Evolutionary conservation across 1,140 invertebrate species (phyloP), one percentile per base, ranked within the genome.

Genomic region (Drosophila athabasca): DNA sequence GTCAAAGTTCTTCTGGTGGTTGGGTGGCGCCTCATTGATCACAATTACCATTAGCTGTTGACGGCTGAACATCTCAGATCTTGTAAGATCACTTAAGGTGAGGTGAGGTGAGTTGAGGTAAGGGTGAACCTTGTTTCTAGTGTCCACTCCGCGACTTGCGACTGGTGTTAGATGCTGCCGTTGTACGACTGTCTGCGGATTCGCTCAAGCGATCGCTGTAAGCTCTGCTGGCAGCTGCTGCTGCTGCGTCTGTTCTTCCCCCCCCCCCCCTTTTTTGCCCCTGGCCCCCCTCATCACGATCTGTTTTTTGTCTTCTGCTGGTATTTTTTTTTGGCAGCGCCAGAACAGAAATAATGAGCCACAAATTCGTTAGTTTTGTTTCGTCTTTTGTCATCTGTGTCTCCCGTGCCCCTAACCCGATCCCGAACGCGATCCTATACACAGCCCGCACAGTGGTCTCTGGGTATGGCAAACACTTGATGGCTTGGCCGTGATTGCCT

Each of bases 161-260:
- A 88, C 82, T 74, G 62, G 62, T 55, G 82, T 88, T 87, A 80
- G 76, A 87, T 88, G 83, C 82, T 87, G 82, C 61, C 83, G 82
- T 79, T 87, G 69, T 55, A 68, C 74, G 82, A 87, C 82, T 87
- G 78, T 35, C 62, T 62, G 31, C 35, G 31, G 15, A 13, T 13
- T 13, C 13, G 11, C 35, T 29, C 69, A 59, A 54, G 39, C 52
- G 82, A 88, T 88, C 71, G 75, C 78, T 88, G 78, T 82, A 87
- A 87, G 82, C 83, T 87, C 64, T 45, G 58, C 64, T 45, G 58
- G 66, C 62, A 66, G 62, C 60, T 59, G 44, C 46, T 39, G 31
- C 2, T 9, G 43, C 53, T 75, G 67, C 62, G 0, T 51, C 71
- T 55, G 24, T 39, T 57, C 31, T 54, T n/a, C 31, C 44, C 48